These are phyloP conservation scores for Pangasius mekongensis DNA, from an alignment of 2,797 vertebrate species.

Conservation along the genomic window DNA sequence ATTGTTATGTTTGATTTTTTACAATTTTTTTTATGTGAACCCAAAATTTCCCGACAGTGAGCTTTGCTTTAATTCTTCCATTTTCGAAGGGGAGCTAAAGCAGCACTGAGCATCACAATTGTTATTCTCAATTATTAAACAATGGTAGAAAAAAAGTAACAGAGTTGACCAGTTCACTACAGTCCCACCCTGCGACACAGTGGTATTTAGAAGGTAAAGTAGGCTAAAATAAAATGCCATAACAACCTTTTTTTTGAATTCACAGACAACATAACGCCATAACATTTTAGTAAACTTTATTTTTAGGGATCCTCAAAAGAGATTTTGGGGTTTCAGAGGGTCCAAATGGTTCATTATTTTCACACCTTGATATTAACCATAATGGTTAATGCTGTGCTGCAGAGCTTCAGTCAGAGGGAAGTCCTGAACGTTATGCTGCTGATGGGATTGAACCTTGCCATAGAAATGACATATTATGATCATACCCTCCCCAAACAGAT, in stretches of 20 bases:
- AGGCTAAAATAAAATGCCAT: neutral
- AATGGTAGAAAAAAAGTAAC: too few species aligned
- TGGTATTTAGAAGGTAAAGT: neutral
- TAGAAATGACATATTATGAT: neutral
- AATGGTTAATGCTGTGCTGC: constrained; percentile 13
- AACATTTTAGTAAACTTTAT: neutral
- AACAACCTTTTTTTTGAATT: neutral
- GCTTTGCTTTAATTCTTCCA: neutral
- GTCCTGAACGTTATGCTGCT: constrained; percentile 1
- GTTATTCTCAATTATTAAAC: too few species aligned
- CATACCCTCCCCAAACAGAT: neutral
- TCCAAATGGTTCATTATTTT: neutral
- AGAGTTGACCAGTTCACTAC: too few species aligned
- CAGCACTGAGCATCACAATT: neutral
- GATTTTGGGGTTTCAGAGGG: neutral
- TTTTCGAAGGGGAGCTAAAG: neutral
- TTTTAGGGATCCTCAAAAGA: neutral
- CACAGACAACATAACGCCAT: neutral
- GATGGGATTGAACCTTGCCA: neutral
- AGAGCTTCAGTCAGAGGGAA: neutral
- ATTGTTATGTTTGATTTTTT: neutral
- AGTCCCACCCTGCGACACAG: too few species aligned
- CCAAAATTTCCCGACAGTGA: neutral
- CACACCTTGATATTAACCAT: neutral
- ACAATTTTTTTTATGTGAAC: neutral